phyloP scores from a whole-genome alignment of 2,113 vertebrate genomes.

The Burhinus bistriatus region DNA sequence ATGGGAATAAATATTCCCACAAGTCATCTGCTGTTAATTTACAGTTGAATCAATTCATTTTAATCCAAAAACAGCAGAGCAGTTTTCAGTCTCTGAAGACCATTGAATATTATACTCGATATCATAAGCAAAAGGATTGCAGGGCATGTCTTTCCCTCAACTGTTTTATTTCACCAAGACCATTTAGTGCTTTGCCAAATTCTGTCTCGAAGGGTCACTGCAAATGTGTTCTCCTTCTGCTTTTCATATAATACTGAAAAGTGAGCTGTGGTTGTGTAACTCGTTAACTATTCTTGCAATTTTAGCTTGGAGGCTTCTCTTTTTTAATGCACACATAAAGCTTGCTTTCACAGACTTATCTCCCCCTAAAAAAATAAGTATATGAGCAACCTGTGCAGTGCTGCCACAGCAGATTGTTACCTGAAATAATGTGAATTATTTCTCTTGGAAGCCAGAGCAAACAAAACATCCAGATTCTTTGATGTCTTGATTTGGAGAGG shows the following conservation, averaged over 20 bases:
- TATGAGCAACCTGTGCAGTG: neutral
- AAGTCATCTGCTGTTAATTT: constrained; percentile 59
- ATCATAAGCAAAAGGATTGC: constrained; percentile 17
- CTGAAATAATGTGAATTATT: neutral
- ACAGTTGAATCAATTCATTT: constrained; percentile 51
- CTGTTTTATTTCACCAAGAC: constrained; percentile 50
- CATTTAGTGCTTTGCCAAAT: constrained; percentile 23
- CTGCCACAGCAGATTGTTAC: neutral
- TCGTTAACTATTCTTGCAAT: neutral
- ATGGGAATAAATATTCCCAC: neutral
- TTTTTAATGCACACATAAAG: rapidly evolving
- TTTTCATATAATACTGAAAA: constrained; percentile 33
- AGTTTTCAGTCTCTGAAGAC: constrained; percentile 30
- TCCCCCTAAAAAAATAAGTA: neutral
- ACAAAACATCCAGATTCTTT: neutral
- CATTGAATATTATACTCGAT: constrained; percentile 29
- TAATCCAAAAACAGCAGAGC: constrained; percentile 46
- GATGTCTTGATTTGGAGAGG: neutral
- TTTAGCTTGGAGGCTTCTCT: neutral
- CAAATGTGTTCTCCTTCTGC: constrained; percentile 49
- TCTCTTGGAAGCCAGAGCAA: neutral
- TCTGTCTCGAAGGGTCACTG: constrained; percentile 37
- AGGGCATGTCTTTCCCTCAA: constrained; percentile 10
- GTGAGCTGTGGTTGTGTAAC: constrained; percentile 1
- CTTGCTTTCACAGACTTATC: neutral